Conservation (phyloP, 2,113 vertebrate species). For the cat (Felis catus) region F.catus_Fca126_mat1.0 CM031413.1:66711501-66712000, state of each 20-base stretch:
- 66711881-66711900: background rate
- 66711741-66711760: background rate
- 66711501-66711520: no score
- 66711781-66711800: background rate
- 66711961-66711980: conserved; percentile 21
- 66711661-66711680: background rate
- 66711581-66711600: no score
- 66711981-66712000: conserved; percentile 36
- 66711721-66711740: background rate
- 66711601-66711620: no score
- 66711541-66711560: no score
- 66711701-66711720: background rate
- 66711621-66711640: no score
- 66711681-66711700: background rate
- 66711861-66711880: background rate
- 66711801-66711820: background rate
- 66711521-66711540: no score
- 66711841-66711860: background rate
- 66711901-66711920: background rate
- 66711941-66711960: background rate
- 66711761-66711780: background rate
- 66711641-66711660: no score
- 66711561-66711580: no score
- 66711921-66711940: background rate
- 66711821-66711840: background rate